Percentiles rank a stretch among this genome's conserved stretches.
Conservation (phyloP, 2,888 invertebrate species). For the Pachliopta kotzebuea region DNA sequence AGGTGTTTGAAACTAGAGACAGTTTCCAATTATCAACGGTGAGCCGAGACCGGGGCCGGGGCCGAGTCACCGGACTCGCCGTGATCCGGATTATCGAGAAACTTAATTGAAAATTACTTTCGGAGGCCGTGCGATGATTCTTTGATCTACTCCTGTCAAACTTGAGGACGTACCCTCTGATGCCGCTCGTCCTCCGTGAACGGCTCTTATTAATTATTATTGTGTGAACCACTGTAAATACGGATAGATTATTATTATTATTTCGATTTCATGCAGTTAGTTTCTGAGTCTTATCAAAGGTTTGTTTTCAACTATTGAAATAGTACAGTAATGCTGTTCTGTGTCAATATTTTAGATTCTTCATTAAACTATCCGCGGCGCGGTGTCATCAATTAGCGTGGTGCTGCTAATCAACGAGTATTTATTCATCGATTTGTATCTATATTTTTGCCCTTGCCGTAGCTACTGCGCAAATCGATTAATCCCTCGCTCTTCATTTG, state of each 20-base stretch:
- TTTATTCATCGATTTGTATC: constrained; percentile 75
- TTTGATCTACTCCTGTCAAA: constrained; percentile 63
- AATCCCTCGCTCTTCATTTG: constrained; percentile 67
- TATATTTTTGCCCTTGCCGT: constrained; percentile 61
- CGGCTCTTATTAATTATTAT: no score
- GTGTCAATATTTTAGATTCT: no score
- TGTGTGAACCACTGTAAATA: no score
- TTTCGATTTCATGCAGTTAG: no score
- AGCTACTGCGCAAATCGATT: constrained; percentile 69
- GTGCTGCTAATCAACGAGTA: constrained; percentile 66
- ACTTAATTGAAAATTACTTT: constrained; percentile 76
- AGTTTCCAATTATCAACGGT: constrained; percentile 66
- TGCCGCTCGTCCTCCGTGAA: neutral
- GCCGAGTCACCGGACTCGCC: constrained; percentile 45
- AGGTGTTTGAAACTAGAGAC: constrained; percentile 62
- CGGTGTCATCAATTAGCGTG: constrained; percentile 58
- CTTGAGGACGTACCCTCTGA: constrained; percentile 37
- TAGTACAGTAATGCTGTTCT: no score
- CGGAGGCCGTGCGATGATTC: constrained; percentile 56
- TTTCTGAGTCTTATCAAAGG: no score
- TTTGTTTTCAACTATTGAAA: no score
- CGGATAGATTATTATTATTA: no score
- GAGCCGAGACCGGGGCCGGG: constrained; percentile 57
- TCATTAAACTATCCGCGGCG: no score
- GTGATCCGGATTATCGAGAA: constrained; percentile 75